These are phyloP conservation scores for Hirtodrosophila confusa DNA, from an alignment of 2,888 invertebrate species.

Conservation along the genomic window DNA sequence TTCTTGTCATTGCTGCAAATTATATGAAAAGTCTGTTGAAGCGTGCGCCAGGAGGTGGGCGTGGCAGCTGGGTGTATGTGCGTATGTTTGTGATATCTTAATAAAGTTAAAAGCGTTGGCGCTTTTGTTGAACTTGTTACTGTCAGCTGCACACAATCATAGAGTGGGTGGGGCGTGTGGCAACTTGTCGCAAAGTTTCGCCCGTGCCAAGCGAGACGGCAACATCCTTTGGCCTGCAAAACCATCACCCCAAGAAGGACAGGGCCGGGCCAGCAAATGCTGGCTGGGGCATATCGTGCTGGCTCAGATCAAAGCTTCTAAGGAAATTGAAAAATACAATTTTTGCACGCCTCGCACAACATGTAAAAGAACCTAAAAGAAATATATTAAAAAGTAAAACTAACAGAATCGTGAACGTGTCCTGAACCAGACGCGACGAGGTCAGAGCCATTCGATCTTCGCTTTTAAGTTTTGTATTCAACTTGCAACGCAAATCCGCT, in stretches of 20 bases:
- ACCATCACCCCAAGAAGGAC: background rate
- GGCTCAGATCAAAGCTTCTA: slow-evolving; percentile 66
- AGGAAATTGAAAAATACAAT: slow-evolving; percentile 70
- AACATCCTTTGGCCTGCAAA: slow-evolving; percentile 28
- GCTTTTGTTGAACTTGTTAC: slow-evolving; percentile 65
- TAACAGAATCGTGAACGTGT: slow-evolving; percentile 14
- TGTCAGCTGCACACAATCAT: slow-evolving; percentile 62
- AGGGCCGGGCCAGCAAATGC: background rate
- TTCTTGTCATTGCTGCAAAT: slow-evolving; percentile 60
- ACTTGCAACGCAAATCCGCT: slow-evolving; percentile 8
- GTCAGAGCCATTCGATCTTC: slow-evolving; percentile 9
- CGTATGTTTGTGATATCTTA: slow-evolving; percentile 71
- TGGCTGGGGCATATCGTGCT: slow-evolving; percentile 23
- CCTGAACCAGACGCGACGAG: slow-evolving; percentile 6
- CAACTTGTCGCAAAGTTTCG: slow-evolving; percentile 49
- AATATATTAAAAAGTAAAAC: background rate
- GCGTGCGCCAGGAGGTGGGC: slow-evolving; percentile 14
- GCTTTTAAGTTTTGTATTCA: slow-evolving; percentile 43
- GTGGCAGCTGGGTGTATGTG: slow-evolving; percentile 13
- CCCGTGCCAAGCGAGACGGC: slow-evolving; percentile 27
- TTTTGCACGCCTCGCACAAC: slow-evolving; percentile 41
- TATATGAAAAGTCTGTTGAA: slow-evolving; percentile 51
- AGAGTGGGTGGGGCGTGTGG: background rate
- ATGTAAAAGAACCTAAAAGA: slow-evolving; percentile 25
- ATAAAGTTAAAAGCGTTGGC: slow-evolving; percentile 70